Conservation (phyloP, 53 echinoderm and acorn worm genomes). For the Mesocentrotus franciscanus region DNA sequence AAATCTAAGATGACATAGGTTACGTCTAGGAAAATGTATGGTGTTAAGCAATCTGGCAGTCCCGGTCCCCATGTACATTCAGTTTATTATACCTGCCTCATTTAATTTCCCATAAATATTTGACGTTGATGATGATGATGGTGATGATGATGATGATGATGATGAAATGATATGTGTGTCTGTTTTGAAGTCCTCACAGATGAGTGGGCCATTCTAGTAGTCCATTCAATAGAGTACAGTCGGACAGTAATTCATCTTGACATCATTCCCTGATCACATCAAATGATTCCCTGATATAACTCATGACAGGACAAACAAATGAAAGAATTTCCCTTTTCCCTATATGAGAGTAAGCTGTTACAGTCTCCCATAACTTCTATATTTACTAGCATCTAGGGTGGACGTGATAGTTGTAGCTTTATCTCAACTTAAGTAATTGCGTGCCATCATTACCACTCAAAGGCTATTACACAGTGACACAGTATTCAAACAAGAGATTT, state of each 20-base stretch:
- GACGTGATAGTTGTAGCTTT: not conserved
- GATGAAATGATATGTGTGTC: not conserved
- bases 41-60: too few species aligned
- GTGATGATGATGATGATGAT: not conserved
- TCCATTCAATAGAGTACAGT: not conserved
- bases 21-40: too few species aligned
- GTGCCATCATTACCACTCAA: too few species aligned
- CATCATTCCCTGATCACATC: slow-evolving; percentile 16
- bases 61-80: too few species aligned
- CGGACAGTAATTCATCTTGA: not conserved
- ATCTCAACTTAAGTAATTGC: too few species aligned
- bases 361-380: not conserved
- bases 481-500: too few species aligned
- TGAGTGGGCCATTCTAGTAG: not conserved
- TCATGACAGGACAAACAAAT: slow-evolving; percentile 34
- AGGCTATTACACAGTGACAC: too few species aligned
- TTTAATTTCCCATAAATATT: not conserved
- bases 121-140: too few species aligned
- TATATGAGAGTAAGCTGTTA: slow-evolving; percentile 33
- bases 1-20: too few species aligned
- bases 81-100: too few species aligned
- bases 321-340: slow-evolving; percentile 16
- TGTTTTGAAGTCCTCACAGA: slow-evolving; percentile 4
- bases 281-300: slow-evolving; percentile 12
- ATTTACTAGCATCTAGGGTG: not conserved